These are phyloP conservation scores for Heterodera filipjevi DNA, from an alignment of 2,888 invertebrate genomes.

Conservation along the genomic window DNA sequence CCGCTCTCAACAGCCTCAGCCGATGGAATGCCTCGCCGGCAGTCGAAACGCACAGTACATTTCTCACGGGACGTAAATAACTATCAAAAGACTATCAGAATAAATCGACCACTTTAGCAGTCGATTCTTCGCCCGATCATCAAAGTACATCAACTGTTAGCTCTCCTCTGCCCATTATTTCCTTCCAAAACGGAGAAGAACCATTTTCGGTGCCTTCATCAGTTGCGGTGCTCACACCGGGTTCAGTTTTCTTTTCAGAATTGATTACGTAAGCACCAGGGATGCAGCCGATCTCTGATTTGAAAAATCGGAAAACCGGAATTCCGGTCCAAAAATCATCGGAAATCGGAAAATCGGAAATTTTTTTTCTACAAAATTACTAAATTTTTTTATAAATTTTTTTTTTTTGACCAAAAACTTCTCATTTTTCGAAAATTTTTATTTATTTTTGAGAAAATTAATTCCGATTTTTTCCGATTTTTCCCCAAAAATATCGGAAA, in stretches of 20 bases:
- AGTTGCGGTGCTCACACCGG: conserved; percentile 25
- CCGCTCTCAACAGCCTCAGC: conserved; percentile 39
- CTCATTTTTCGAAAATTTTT: too few species aligned
- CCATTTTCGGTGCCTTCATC: conserved; percentile 27
- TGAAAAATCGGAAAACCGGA: too few species aligned
- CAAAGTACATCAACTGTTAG: not conserved
- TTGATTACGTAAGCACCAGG: too few species aligned
- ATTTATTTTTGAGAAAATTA: too few species aligned
- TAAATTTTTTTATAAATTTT: too few species aligned
- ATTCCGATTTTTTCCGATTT: not conserved
- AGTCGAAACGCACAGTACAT: conserved; percentile 8
- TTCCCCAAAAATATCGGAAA: too few species aligned
- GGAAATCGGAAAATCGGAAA: too few species aligned
- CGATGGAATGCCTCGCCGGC: not conserved
- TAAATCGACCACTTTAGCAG: not conserved
- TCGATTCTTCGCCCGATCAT: not conserved
- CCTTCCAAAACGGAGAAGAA: conserved; percentile 31
- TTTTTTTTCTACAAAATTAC: too few species aligned
- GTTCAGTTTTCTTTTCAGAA: not conserved
- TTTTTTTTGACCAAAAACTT: too few species aligned
- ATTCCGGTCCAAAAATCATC: too few species aligned
- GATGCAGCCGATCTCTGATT: too few species aligned
- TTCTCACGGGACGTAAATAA: not conserved
- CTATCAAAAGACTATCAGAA: not conserved
- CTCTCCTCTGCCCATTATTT: conserved; percentile 14